A percentile compares a stretch with the other conserved stretches of the same genome.
Evolutionary conservation across 2,888 invertebrate genomes (phyloP).

Genomic region (Nasonia oneida): DNA sequence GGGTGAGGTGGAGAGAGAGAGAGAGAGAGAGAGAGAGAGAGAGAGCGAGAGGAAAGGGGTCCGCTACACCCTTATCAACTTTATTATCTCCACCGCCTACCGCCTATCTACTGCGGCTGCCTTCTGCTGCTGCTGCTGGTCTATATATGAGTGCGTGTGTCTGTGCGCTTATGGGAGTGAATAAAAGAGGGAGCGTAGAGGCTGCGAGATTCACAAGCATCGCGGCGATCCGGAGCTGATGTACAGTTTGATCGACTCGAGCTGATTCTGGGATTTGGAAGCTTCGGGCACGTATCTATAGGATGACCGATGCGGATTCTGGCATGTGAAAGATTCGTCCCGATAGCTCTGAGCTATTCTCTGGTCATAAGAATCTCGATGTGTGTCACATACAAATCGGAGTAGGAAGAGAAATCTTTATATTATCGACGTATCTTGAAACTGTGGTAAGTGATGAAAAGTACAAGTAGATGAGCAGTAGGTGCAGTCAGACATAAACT

Average conservation of each 20-base stretch:
- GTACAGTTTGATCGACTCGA: constrained; percentile 20
- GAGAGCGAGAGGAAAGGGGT: constrained; percentile 56
- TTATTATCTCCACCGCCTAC: constrained; percentile 76
- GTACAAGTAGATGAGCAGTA: neutral
- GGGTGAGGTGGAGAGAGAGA: neutral
- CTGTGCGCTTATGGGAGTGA: constrained; percentile 22
- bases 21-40: neutral
- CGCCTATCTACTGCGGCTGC: constrained; percentile 11
- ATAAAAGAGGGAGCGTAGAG: constrained; percentile 46
- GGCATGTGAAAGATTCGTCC: constrained; percentile 34
- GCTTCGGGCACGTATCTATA: neutral
- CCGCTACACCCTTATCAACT: constrained; percentile 79
- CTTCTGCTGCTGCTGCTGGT: neutral
- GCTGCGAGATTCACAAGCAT: constrained; percentile 42
- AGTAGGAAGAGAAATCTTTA: too few species aligned
- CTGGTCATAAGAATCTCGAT: neutral
- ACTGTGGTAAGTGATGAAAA: too few species aligned
- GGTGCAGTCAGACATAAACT: neutral
- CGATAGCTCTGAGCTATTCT: constrained; percentile 50
- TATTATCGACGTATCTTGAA: too few species aligned
- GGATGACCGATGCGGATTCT: neutral
- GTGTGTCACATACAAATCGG: neutral
- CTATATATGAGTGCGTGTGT: neutral
- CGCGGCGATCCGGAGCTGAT: constrained; percentile 7
- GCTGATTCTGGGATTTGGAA: neutral